Evolutionary conservation across 2,888 invertebrate genomes (phyloP).

Genomic region (Drosophila birchii): DNA sequence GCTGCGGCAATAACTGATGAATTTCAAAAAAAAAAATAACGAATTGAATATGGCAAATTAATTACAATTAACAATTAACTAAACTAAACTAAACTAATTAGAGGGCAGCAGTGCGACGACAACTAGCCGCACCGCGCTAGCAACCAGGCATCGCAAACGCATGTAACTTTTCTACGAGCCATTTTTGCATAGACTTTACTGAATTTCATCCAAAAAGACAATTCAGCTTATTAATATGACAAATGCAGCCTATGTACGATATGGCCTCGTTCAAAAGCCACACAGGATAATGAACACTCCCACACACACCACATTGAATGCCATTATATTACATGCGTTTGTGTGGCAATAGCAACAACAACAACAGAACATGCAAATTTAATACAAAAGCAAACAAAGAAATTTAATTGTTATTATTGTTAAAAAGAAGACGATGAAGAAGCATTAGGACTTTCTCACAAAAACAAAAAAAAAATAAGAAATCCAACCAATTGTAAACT

Average conservation of each 20-base stretch:
- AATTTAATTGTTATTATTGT: slow-evolving; percentile 54
- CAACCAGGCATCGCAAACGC: slow-evolving; percentile 64
- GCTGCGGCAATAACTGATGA: slow-evolving; percentile 22
- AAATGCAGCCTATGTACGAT: slow-evolving; percentile 47
- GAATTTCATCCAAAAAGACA: slow-evolving; percentile 13
- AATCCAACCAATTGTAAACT: slow-evolving; percentile 44
- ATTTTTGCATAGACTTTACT: slow-evolving; percentile 56
- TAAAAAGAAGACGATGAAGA: slow-evolving; percentile 36
- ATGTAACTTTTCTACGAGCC: slow-evolving; percentile 77
- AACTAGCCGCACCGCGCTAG: slow-evolving; percentile 4
- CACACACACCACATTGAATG: slow-evolving; percentile 25
- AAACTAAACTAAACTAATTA: background rate
- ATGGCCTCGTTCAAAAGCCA: slow-evolving; percentile 71
- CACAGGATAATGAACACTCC: slow-evolving; percentile 33
- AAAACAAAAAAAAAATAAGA: slow-evolving; percentile 16
- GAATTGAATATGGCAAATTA: slow-evolving; percentile 41
- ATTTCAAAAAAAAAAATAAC: slow-evolving; percentile 27
- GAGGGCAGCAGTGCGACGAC: slow-evolving; percentile 3
- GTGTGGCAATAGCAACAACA: slow-evolving; percentile 40
- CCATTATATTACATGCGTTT: slow-evolving; percentile 66
- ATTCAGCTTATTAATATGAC: slow-evolving; percentile 41
- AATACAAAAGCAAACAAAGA: slow-evolving; percentile 25
- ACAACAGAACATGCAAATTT: slow-evolving; percentile 10
- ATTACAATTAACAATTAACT: slow-evolving; percentile 17
- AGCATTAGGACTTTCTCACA: slow-evolving; percentile 43